Conservation (phyloP, 2,888 invertebrate genomes). For the Macaria liturata region DNA sequence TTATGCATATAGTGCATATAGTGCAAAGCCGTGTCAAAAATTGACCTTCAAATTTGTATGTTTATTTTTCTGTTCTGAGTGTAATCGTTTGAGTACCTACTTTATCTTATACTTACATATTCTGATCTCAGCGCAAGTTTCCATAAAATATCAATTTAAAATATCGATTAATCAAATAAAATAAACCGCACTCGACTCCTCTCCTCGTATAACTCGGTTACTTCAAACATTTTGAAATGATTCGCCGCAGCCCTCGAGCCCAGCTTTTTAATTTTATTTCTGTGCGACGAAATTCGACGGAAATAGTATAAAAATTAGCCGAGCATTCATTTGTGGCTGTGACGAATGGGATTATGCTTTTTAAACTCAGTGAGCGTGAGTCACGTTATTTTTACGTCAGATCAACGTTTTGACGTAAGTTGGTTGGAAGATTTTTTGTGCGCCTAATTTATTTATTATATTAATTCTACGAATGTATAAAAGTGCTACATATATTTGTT, state of each 20-base stretch:
- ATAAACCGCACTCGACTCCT: too few relatives aligned
- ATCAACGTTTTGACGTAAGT: slow-evolving; percentile 6
- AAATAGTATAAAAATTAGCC: slow-evolving; percentile 41
- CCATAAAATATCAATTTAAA: too few relatives aligned
- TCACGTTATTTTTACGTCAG: slow-evolving; percentile 4
- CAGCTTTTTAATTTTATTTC: slow-evolving; percentile 51
- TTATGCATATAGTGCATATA: too few relatives aligned
- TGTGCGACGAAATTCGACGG: slow-evolving; percentile 39
- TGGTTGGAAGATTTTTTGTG: not conserved
- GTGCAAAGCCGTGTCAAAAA: too few relatives aligned
- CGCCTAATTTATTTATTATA: too few relatives aligned
- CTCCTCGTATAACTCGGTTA: slow-evolving; percentile 18
- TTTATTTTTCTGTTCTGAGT: too few relatives aligned
- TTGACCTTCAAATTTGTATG: too few relatives aligned
- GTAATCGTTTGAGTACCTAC: too few relatives aligned
- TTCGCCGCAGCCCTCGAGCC: slow-evolving; percentile 41
- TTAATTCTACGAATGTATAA: too few relatives aligned
- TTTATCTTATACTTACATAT: too few relatives aligned
- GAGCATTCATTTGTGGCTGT: slow-evolving; percentile 30
- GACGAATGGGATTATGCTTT: slow-evolving; percentile 32
- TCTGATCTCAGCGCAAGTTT: too few relatives aligned
- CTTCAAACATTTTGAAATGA: slow-evolving; percentile 53
- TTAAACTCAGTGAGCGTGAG: slow-evolving; percentile 15
- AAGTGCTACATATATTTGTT: not conserved
- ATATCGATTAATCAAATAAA: too few relatives aligned